Evolutionary conservation across 2,113 vertebrate species (phyloP).

Genomic region (Suncus etruscus): DNA sequence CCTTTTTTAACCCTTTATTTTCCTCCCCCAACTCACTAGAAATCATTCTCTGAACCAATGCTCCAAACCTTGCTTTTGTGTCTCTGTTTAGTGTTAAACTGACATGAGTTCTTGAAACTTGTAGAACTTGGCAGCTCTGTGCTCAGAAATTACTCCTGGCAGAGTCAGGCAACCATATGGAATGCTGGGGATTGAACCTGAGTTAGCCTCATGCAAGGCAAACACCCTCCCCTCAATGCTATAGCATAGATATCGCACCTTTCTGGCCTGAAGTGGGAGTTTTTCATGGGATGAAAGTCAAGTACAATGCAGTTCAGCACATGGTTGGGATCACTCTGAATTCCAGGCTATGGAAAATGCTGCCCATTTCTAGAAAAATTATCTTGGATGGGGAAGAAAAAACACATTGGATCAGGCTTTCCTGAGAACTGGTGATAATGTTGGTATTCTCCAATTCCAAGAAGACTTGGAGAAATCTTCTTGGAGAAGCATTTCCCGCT

Average conservation of each 20-base stretch:
- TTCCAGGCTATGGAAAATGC: neutral
- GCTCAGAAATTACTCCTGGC: too few species aligned
- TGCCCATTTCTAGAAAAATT: conserved; percentile 27
- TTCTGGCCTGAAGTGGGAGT: conserved; percentile 10
- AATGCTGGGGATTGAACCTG: too few species aligned
- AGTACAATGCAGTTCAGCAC: neutral
- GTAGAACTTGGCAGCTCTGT: neutral
- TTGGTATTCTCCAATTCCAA: neutral
- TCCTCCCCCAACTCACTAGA: neutral
- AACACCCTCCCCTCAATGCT: too few species aligned
- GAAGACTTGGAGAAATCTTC: conserved; percentile 15
- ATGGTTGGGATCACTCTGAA: neutral
- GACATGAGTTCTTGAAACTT: neutral
- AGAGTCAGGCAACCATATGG: too few species aligned
- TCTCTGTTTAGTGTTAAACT: neutral
- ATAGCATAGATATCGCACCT: neutral
- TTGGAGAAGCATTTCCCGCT: neutral
- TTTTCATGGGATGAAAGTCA: neutral
- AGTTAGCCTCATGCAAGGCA: too few species aligned
- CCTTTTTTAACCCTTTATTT: too few species aligned
- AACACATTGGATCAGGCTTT: neutral
- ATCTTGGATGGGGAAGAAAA: neutral
- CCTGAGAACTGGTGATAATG: neutral
- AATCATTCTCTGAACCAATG: neutral
- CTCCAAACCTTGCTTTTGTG: conserved; percentile 42